Conservation (phyloP, 1,140 invertebrate species). For the Drosophila obscura region DNA sequence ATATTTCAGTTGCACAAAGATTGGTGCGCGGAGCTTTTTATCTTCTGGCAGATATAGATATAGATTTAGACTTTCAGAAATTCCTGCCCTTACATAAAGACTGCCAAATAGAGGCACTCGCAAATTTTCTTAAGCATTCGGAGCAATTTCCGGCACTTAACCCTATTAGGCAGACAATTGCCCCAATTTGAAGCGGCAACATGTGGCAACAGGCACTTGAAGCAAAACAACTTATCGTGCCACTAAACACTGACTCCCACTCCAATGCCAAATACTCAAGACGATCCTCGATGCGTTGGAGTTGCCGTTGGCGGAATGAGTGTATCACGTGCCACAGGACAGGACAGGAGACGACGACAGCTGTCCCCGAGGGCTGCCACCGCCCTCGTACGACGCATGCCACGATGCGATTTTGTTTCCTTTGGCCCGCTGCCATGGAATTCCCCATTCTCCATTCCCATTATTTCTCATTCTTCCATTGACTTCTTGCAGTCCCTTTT, state of each 20-base stretch:
- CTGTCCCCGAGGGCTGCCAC: constrained; percentile 54
- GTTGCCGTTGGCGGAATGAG: constrained; percentile 36
- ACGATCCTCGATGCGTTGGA: constrained; percentile 23
- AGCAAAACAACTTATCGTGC: constrained; percentile 10
- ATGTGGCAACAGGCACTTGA: constrained; percentile 48
- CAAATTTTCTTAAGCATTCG: background rate
- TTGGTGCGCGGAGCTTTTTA: too few relatives aligned
- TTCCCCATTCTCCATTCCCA: constrained; percentile 13
- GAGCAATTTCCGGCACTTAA: constrained; percentile 68
- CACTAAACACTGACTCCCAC: constrained; percentile 23
- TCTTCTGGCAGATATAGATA: background rate
- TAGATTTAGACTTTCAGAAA: too few relatives aligned
- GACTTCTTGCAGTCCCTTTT: constrained; percentile 33
- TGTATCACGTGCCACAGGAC: constrained; percentile 29
- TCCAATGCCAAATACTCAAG: too few relatives aligned
- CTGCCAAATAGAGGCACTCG: constrained; percentile 12
- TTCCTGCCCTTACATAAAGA: background rate
- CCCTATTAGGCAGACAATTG: constrained; percentile 53
- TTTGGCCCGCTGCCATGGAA: constrained; percentile 28
- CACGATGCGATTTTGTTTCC: constrained; percentile 43
- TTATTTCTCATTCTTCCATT: background rate
- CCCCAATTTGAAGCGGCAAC: constrained; percentile 52
- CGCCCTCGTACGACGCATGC: constrained; percentile 31
- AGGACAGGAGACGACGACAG: constrained; percentile 42
- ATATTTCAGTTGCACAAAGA: too few relatives aligned